phyloP scores from a whole-genome alignment of 2,888 invertebrate species.

The Latheticus oryzae region DNA sequence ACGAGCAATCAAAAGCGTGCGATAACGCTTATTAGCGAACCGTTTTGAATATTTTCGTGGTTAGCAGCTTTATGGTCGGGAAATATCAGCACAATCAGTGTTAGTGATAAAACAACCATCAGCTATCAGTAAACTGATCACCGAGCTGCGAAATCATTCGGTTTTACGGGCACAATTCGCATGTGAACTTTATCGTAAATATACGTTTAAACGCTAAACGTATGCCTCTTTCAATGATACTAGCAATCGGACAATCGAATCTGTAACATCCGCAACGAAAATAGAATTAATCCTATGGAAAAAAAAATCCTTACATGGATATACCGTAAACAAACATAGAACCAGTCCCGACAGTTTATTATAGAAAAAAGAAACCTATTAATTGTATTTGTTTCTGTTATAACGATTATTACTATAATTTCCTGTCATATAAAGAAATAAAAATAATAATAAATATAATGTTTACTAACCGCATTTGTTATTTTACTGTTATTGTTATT shows the following conservation, averaged over 20 bases:
- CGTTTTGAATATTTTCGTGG: conserved; percentile 61
- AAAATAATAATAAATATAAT: conserved; percentile 54
- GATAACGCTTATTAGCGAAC: conserved; percentile 59
- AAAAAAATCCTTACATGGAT: too few relatives aligned
- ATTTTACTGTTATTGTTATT: conserved; percentile 56
- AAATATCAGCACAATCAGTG: conserved; percentile 62
- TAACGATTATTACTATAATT: conserved; percentile 55
- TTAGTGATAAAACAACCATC: conserved; percentile 63
- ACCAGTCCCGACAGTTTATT: too few relatives aligned
- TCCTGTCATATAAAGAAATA: conserved; percentile 55
- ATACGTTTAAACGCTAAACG: conserved; percentile 56
- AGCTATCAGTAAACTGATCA: conserved; percentile 62
- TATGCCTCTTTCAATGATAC: conserved; percentile 53
- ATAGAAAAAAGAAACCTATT: too few relatives aligned
- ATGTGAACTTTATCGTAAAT: conserved; percentile 43
- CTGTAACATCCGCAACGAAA: too few relatives aligned
- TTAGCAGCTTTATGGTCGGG: conserved; percentile 57
- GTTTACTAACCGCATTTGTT: conserved; percentile 54
- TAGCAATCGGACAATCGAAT: too few relatives aligned
- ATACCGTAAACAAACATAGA: too few relatives aligned
- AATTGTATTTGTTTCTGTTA: conserved; percentile 47
- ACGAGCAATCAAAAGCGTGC: conserved; percentile 52
- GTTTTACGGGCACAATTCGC: conserved; percentile 57
- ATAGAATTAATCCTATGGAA: too few relatives aligned
- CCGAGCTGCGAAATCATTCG: conserved; percentile 63